Conservation (phyloP, 2,113 vertebrate species). For the Ameiurus melas region DNA sequence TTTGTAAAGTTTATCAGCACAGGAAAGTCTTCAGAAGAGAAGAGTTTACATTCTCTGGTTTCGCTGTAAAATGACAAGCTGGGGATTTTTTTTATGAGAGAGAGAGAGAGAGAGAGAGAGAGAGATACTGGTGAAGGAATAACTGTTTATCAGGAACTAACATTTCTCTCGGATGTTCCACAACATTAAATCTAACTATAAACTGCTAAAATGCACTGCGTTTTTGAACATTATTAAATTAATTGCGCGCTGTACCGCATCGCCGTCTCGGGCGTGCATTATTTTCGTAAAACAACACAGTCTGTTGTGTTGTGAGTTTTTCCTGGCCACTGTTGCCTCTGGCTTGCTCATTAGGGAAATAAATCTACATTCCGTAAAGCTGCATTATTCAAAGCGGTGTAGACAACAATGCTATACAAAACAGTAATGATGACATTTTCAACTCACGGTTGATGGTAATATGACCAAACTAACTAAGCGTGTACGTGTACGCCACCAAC, state of each 20-base stretch:
- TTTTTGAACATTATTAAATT: slow-evolving; percentile 14
- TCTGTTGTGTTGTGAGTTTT: neutral
- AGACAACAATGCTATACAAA: neutral
- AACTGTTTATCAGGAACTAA: neutral
- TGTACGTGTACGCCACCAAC: neutral
- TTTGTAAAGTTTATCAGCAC: neutral
- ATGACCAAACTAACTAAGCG: neutral
- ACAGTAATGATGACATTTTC: neutral
- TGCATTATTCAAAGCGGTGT: neutral
- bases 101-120: slow-evolving; percentile 5
- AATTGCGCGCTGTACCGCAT: neutral
- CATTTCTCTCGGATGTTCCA: neutral
- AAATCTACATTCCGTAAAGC: neutral
- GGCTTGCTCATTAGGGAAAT: neutral
- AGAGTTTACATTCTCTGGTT: neutral
- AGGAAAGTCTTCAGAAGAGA: neutral
- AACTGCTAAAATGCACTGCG: neutral
- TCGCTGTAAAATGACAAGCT: slow-evolving; percentile 10
- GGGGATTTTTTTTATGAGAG: neutral
- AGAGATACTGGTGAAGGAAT: neutral
- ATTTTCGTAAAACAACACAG: neutral
- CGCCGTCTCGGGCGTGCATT: neutral
- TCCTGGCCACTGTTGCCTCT: neutral
- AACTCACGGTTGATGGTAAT: neutral
- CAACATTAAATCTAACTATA: neutral